Evolutionary conservation across 2,113 vertebrate species (phyloP).

Genomic region (Antechinus flavipes): DNA sequence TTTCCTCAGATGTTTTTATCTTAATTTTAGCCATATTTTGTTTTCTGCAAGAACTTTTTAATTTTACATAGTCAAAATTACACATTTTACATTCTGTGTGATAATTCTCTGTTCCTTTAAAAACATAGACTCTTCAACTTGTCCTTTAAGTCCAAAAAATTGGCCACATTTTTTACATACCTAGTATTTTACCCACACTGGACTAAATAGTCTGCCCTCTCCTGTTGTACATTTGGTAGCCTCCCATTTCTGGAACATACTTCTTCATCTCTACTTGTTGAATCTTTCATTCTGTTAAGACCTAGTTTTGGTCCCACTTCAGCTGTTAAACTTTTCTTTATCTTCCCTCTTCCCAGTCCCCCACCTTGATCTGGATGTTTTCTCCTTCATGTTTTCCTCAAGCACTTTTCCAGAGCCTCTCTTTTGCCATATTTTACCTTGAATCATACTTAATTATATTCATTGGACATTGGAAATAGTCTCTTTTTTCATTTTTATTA

Average conservation of each 20-base stretch:
- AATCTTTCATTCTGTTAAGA: not conserved
- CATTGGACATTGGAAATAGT: not conserved
- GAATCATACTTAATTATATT: not conserved
- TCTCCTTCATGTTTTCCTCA: not conserved
- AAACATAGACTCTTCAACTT: not conserved
- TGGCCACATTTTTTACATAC: not conserved
- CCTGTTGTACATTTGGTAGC: not conserved
- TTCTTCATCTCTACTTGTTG: not conserved
- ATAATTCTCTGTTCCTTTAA: not conserved
- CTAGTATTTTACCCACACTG: not conserved
- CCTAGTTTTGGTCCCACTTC: not conserved
- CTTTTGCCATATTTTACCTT: not conserved
- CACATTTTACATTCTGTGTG: not conserved
- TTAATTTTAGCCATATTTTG: not conserved
- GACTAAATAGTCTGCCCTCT: not conserved
- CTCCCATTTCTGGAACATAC: not conserved
- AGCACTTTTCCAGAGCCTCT: not conserved
- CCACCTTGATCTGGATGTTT: not conserved
- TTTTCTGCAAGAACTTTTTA: not conserved
- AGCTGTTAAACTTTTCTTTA: not conserved
- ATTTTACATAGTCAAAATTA: not conserved
- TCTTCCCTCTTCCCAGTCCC: not conserved
- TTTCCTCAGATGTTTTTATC: not conserved
- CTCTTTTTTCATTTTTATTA: not conserved
- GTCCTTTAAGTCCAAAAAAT: not conserved